Evolutionary conservation across 2,797 vertebrate species (phyloP).

Genomic region (Eulemur mongoz): DNA sequence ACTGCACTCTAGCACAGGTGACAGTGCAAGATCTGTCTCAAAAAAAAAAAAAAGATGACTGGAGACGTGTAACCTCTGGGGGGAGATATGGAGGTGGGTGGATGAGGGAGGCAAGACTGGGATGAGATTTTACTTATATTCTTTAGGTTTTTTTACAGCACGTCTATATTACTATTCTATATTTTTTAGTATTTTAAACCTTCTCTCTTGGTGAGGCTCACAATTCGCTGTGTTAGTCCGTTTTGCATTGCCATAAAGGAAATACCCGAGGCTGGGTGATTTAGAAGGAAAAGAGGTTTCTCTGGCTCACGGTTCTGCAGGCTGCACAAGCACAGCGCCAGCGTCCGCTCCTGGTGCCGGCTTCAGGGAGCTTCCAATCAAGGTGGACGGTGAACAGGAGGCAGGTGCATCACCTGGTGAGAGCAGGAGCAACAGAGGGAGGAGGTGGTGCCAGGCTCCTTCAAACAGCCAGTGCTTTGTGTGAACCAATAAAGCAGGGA

Average conservation of each 20-base stretch:
- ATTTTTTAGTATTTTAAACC: constrained; percentile 12
- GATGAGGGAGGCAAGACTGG: background rate
- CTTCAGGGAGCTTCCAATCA: background rate
- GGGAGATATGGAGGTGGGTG: background rate
- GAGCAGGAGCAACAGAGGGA: background rate
- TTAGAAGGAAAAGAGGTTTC: background rate
- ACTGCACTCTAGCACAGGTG: background rate
- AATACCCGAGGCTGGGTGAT: background rate
- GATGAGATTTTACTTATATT: background rate
- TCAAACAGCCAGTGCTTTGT: background rate
- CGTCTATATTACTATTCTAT: background rate
- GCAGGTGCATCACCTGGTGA: background rate
- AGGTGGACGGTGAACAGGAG: background rate
- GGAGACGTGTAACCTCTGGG: background rate
- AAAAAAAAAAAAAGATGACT: background rate
- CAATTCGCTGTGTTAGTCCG: background rate
- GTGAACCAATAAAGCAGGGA: background rate
- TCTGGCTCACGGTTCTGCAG: background rate
- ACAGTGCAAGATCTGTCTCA: background rate
- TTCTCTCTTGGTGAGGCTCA: background rate
- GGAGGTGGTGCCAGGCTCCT: background rate
- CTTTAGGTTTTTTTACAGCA: background rate
- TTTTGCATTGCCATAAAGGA: background rate
- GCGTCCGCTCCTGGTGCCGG: background rate
- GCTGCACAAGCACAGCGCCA: background rate